Evolutionary conservation across 2,888 invertebrate genomes (phyloP).

Genomic region (Leistus spinibarbis): DNA sequence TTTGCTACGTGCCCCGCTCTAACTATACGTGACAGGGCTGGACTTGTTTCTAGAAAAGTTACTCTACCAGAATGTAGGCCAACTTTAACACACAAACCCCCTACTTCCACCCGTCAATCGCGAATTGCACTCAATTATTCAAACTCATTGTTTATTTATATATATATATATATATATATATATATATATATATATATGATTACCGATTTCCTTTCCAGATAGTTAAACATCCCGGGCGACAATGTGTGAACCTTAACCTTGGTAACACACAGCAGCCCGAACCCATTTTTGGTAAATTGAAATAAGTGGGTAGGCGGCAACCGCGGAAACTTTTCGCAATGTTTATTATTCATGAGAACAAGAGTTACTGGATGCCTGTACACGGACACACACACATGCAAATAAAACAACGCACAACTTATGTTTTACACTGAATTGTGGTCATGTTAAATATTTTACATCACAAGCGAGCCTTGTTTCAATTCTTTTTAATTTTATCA

Average conservation of each 20-base stretch:
- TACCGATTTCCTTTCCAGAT: not conserved
- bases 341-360: conserved; percentile 44
- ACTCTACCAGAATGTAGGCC: no score
- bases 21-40: not conserved
- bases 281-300: conserved; percentile 45
- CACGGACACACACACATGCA: conserved; percentile 26
- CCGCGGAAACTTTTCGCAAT: conserved; percentile 42
- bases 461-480: no score
- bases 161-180: no score
- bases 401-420: conserved; percentile 20
- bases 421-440: conserved; percentile 25
- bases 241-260: conserved; percentile 1
- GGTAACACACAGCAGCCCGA: not conserved
- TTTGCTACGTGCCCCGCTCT: not conserved
- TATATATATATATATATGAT: no score
- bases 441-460: conserved; percentile 19
- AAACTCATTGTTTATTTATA: no score
- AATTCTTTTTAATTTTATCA: no score
- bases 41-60: no score
- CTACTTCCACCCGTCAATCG: no score
- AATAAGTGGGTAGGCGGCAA: conserved; percentile 42
- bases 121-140: no score
- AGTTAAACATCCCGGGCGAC: not conserved
- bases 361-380: conserved; percentile 43
- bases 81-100: not conserved